phyloP scores from a whole-genome alignment of 2,113 vertebrate species.

The Prionailurus viverrinus region DNA sequence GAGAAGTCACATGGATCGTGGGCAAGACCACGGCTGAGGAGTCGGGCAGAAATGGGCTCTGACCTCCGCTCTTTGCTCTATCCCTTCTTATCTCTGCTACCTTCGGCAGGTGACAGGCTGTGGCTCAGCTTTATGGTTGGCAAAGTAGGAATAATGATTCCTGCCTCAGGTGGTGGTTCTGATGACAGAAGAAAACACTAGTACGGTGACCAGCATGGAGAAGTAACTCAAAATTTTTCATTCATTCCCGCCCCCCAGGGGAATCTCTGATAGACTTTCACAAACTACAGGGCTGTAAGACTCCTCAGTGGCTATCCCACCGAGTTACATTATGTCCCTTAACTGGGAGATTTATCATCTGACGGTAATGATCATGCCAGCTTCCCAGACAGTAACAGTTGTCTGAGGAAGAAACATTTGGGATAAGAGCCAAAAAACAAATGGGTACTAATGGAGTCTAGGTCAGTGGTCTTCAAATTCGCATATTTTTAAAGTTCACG shows the following conservation, averaged over 20 bases:
- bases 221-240: not conserved
- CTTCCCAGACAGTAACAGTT: not conserved
- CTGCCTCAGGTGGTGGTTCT: not conserved
- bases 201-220: not conserved
- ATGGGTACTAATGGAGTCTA: not conserved
- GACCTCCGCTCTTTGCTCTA: not conserved
- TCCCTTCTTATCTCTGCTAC: not conserved
- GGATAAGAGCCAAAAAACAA: conserved; percentile 13
- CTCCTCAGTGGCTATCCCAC: not conserved
- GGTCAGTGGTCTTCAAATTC: not conserved
- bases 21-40: not conserved
- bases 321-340: not conserved
- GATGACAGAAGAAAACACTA: not conserved
- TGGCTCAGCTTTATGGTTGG: not conserved
- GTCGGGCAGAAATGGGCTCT: not conserved
- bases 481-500: not conserved
- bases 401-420: conserved; percentile 13
- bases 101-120: not conserved
- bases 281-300: not conserved
- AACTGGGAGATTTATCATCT: not conserved
- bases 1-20: not conserved
- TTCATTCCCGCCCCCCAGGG: not conserved
- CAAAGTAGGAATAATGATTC: not conserved
- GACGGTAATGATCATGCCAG: not conserved
- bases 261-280: not conserved